Evolutionary conservation across 2,797 vertebrate genomes (phyloP), one percentile per base, ranked within the genome.

Genomic region (Otolemur crassicaudatus): DNA sequence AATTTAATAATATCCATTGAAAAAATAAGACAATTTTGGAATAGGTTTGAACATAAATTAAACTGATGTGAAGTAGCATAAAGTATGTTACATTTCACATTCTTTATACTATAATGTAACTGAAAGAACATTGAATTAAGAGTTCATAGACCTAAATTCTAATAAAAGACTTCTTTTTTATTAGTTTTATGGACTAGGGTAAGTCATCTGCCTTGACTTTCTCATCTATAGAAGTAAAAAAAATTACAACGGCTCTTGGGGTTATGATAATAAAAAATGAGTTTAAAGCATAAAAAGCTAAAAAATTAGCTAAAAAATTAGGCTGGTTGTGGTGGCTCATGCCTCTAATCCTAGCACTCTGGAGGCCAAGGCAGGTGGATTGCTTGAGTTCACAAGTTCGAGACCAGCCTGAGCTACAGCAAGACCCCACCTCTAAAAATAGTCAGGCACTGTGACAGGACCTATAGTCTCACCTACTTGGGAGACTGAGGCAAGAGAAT

Each of bases 81-180:
- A 82, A 94, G 17, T 53, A 61, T 73, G 37, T 70, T 58, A 27
- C n/a, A 29, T 96, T 96, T 93, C 87, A 77, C 9, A 61, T 87
- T 90, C 49, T 81, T 29, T 94, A 19, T 27, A 40, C 53, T 79
- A 5, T 56, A 88, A 83, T 92, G 23, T 87, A 94, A 87, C 63
- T 65, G 13, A 95, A 87, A 94, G 77, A 86, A 83, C 46, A 72
- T 53, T 76, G 88, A 92, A 25, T 92, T 87, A 34, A 34, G 61
- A 95, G 56, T 84, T 87, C 90, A 96, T 10, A 96, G 67, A 79
- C n/a, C 53, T 96, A 86, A n/a, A 77, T 85, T 96, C 79, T 53
- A 53, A 53, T 53, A 16, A 16, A 16, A 16, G 49, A 53, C 49
- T 19, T 72, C 65, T 58, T 77, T 95, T 93, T 69, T 70, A 92